phyloP scores from a whole-genome alignment of 2,888 invertebrate species.

The Lasioglossum oenotherae region DNA sequence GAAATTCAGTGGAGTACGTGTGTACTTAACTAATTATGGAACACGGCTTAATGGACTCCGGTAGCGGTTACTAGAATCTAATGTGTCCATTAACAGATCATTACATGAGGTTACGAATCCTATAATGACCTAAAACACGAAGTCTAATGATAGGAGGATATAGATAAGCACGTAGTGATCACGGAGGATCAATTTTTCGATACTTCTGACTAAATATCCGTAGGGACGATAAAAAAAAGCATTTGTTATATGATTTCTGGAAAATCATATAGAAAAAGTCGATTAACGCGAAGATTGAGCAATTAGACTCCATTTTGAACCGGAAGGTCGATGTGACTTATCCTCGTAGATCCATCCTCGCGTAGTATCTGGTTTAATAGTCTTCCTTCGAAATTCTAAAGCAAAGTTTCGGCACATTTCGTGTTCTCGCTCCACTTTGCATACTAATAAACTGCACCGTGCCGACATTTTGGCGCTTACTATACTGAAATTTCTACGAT shows the following conservation, averaged over 20 bases:
- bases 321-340: background rate
- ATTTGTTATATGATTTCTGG: background rate
- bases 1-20: background rate
- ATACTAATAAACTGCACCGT: conserved; percentile 29
- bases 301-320: background rate
- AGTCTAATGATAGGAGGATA: background rate
- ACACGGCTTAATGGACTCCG: conserved; percentile 11
- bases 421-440: conserved; percentile 29
- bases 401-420: conserved; percentile 43
- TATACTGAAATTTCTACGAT: conserved; percentile 31
- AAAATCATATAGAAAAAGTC: no score
- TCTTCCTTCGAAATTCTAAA: conserved; percentile 28
- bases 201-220: background rate
- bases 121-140: conserved; percentile 6
- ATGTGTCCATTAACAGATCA: conserved; percentile 18
- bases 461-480: conserved; percentile 19
- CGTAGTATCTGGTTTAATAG: conserved; percentile 3
- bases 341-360: background rate
- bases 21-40: conserved; percentile 17
- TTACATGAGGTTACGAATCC: conserved; percentile 17
- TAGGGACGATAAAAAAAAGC: background rate
- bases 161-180: background rate
- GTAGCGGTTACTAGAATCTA: conserved; percentile 8
- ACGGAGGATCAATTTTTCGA: background rate
- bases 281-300: background rate